phyloP scores from a whole-genome alignment of 2,888 invertebrate genomes.

The Hypena proboscidalis region DNA sequence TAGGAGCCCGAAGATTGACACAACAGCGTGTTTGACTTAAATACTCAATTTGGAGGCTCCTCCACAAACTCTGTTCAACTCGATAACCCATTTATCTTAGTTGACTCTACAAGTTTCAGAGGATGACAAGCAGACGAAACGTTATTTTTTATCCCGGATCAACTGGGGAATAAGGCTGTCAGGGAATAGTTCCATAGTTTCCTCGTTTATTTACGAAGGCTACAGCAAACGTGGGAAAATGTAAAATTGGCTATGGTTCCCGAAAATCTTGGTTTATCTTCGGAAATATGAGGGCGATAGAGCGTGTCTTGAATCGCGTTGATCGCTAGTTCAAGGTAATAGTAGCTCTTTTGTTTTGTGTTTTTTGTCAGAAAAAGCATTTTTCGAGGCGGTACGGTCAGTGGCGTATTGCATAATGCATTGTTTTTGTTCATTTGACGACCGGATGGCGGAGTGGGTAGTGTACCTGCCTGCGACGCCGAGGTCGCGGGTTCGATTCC shows the following conservation, averaged over 20 bases:
- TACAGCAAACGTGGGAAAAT: too few relatives aligned
- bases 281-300: not conserved
- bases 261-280: not conserved
- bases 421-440: too few relatives aligned
- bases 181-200: constrained; percentile 14
- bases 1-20: constrained; percentile 9
- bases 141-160: constrained; percentile 25
- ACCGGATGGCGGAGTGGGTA: too few relatives aligned
- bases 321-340: too few relatives aligned
- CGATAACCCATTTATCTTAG: constrained; percentile 37
- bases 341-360: too few relatives aligned
- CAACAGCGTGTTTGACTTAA: constrained; percentile 14
- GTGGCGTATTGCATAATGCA: too few relatives aligned
- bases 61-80: constrained; percentile 16
- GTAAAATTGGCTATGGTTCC: too few relatives aligned
- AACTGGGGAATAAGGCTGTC: constrained; percentile 20
- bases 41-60: constrained; percentile 9
- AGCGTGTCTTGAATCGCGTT: too few relatives aligned
- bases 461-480: too few relatives aligned
- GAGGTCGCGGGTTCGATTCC: too few relatives aligned
- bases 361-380: too few relatives aligned
- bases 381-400: too few relatives aligned
- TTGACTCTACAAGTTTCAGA: constrained; percentile 33
- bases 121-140: constrained; percentile 29
- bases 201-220: constrained; percentile 16